Base-by-base conservation (phyloP, 2,888 invertebrate genomes). In the Eubasilissa splendida region DNA sequence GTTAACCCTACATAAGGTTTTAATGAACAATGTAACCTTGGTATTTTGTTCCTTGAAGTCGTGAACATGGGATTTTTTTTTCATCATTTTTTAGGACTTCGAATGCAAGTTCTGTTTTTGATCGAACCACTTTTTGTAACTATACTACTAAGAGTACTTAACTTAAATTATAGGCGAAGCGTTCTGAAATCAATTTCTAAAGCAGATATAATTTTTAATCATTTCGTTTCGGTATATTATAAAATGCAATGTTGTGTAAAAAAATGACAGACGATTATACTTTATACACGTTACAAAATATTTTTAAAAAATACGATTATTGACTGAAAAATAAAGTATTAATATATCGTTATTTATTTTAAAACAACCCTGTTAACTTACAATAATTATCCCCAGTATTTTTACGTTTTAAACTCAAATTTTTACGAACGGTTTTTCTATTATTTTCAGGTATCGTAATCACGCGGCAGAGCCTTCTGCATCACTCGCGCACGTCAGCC, bases 401-500 rank as follows among this genome's bases (percentile, higher is more conserved):
- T 60, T 31, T 31, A 11, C 42, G 7, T 63, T 63, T 33, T 12
- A 33, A 63, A 63, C 33, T 63, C 33, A 31, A 11, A 12, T 12
- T 31, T 63, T 12, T 31, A 63, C 63, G 33, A 33, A 33, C 63
- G 63, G 11, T 4, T 63, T 63, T 11, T 33, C 42, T 12, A 63
- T 3, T 66, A 50, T 68, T 68, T 68, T 42, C 50, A 68, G 52
- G 10, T 42, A 52, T 68, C 68, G 68, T 50, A 50, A 50, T 68
- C 14, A 50, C 68, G 68, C 68, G 52, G 52, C 68, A 50, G 42
- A 50, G 9, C 42, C 5, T 9, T 7, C n/a, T 59, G 7, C 60
- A 14, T 52, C 52, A 22, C 79, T 52, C 70, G 77, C 77, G 66
- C 65, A 73, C 82, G 63, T 50, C 75, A 77, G 80, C 56, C 80